phyloP scores from a whole-genome alignment of 2,797 vertebrate genomes.

The Triplophysa yarkandensis region DNA sequence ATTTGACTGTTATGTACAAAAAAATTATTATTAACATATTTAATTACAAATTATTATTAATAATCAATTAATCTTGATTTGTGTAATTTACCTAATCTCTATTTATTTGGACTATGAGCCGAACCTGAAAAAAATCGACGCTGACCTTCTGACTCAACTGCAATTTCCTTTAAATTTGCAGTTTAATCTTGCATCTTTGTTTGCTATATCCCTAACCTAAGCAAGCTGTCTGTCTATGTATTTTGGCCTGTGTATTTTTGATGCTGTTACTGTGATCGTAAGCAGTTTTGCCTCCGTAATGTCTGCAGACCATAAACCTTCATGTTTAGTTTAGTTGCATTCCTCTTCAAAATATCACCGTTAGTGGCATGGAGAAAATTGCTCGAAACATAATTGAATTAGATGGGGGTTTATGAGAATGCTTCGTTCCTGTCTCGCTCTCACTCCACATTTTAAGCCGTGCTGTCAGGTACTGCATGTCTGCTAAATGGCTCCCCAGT shows the following conservation, averaged over 20 bases:
- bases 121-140: neutral
- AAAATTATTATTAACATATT: no score
- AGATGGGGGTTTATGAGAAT: conserved; percentile 33
- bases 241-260: neutral
- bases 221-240: neutral
- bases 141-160: neutral
- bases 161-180: neutral
- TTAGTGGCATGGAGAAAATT: conserved; percentile 32
- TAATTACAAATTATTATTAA: no score
- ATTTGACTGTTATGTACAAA: no score
- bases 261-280: neutral
- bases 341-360: conserved; percentile 15
- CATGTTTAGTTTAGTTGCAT: conserved; percentile 23
- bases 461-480: conserved; percentile 45
- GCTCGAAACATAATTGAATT: conserved; percentile 37
- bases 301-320: conserved; percentile 1
- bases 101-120: no score
- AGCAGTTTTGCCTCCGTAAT: neutral
- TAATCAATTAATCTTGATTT: no score
- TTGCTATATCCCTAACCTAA: neutral
- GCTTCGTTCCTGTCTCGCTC: conserved; percentile 22
- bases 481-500: conserved; percentile 41
- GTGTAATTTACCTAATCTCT: no score
- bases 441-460: conserved; percentile 34
- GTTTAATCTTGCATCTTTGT: neutral